Conservation (phyloP, 2,797 vertebrate species). For the Iguana delicatissima region DNA sequence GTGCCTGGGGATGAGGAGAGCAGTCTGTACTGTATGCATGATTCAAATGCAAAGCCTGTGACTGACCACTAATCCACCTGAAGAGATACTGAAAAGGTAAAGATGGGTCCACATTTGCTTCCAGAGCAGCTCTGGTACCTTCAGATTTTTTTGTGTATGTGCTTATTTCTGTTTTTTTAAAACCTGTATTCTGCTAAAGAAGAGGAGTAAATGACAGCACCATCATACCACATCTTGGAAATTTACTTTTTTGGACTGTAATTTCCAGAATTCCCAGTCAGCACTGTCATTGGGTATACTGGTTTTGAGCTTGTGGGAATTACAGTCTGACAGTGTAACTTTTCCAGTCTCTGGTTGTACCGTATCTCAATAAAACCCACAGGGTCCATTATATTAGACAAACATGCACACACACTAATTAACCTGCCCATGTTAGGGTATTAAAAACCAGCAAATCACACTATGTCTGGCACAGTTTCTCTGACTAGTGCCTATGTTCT, state of each 20-base stretch:
- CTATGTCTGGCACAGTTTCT: neutral
- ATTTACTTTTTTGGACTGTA: neutral
- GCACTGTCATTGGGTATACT: neutral
- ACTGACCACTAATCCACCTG: constrained; percentile 80
- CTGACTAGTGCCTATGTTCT: no score
- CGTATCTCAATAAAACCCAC: neutral
- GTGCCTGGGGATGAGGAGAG: constrained; percentile 88
- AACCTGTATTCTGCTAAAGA: neutral
- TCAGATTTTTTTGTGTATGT: neutral
- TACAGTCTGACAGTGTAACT: no score
- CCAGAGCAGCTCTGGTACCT: no score
- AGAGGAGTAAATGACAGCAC: neutral
- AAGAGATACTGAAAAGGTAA: neutral
- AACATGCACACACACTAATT: neutral
- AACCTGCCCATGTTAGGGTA: neutral
- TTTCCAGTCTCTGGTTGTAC: no score
- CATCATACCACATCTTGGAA: no score
- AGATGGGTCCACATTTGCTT: neutral
- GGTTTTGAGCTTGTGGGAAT: no score
- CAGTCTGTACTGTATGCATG: constrained; percentile 63
- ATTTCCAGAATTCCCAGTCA: neutral
- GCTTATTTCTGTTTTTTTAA: neutral
- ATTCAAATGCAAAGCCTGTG: constrained; percentile 78
- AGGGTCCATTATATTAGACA: neutral
- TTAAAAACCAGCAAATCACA: neutral